These are phyloP conservation scores for Taxidea taxus DNA, from an alignment of 2,113 vertebrate genomes.

Conservation along the genomic window DNA sequence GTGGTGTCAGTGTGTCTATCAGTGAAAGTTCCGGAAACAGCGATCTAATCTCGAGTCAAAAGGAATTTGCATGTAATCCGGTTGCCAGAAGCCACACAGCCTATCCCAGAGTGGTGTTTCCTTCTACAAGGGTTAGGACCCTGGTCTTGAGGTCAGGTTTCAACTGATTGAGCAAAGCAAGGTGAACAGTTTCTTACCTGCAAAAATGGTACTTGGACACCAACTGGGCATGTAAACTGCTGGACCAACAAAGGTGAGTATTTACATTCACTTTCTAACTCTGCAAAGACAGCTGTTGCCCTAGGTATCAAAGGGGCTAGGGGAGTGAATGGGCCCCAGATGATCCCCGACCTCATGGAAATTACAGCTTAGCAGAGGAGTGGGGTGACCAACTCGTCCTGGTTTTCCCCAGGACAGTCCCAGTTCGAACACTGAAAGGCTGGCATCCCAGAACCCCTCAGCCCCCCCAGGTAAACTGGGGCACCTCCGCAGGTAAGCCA, in stretches of 20 bases:
- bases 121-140: background rate
- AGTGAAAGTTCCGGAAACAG: background rate
- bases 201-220: background rate
- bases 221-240: background rate
- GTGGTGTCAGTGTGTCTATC: background rate
- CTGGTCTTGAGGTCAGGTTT: background rate
- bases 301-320: background rate
- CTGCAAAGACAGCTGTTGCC: background rate
- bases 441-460: background rate
- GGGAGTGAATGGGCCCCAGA: background rate
- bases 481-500: background rate
- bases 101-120: background rate
- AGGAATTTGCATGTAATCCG: background rate
- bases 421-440: background rate
- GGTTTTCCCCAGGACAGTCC: background rate
- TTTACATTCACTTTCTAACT: background rate
- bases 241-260: background rate
- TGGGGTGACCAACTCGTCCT: background rate
- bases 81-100: background rate
- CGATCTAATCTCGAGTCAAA: background rate
- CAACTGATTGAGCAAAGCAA: background rate
- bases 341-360: background rate
- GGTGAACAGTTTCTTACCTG: background rate
- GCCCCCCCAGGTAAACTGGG: background rate
- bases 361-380: background rate